These are phyloP conservation scores for Ptilorrhoa leucosticta DNA, from an alignment of 2,113 vertebrate species.

Conservation along the genomic window DNA sequence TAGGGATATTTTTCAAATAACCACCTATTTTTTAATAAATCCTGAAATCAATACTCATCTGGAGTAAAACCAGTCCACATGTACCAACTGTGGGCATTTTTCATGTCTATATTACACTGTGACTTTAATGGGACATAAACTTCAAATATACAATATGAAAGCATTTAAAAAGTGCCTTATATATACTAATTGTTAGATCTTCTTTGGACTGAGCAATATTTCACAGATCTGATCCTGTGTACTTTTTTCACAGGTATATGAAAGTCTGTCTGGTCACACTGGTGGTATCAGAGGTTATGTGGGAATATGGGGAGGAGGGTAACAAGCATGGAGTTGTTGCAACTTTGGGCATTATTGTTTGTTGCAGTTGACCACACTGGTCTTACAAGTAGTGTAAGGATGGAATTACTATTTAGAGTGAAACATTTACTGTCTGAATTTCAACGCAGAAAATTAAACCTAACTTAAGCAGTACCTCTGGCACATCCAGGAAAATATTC, in stretches of 20 bases:
- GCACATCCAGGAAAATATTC: not conserved
- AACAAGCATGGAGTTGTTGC: not conserved
- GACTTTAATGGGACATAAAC: not conserved
- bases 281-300: not conserved
- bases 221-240: not conserved
- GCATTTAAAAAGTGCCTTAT: not conserved
- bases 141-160: not conserved
- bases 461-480: not conserved
- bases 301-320: not conserved
- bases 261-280: not conserved
- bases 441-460: not conserved
- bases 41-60: not conserved
- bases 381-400: not conserved
- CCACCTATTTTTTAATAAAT: not conserved
- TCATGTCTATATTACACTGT: not conserved
- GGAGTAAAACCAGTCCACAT: not conserved
- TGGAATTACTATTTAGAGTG: not conserved
- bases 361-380: not conserved
- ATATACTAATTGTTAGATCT: not conserved
- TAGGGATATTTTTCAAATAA: not conserved
- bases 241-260: not conserved
- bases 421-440: not conserved
- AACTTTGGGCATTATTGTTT: not conserved
- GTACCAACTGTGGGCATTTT: not conserved
- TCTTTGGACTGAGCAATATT: not conserved